Conservation (phyloP, 2,888 invertebrate species). For the Aplocera efformata region DNA sequence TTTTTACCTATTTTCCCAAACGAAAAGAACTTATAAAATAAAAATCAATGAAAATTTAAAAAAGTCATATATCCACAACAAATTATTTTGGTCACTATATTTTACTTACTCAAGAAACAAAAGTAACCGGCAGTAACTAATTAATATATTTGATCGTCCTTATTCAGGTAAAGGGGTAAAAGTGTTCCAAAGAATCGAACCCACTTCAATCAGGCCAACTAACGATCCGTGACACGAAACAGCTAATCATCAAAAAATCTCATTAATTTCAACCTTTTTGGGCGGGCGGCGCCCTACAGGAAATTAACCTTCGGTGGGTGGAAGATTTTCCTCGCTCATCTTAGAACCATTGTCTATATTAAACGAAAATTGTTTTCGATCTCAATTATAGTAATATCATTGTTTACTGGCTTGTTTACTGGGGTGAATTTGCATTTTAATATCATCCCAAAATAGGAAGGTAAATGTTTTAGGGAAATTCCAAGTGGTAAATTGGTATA, state of each 20-base stretch:
- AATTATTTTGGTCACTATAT: too few species aligned
- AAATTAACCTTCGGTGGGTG: conserved; percentile 10
- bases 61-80: too few species aligned
- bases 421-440: conserved; percentile 17
- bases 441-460: neutral
- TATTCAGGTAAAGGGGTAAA: too few species aligned
- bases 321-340: conserved; percentile 6
- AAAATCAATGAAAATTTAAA: too few species aligned
- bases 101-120: too few species aligned
- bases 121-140: too few species aligned
- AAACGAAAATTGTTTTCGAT: conserved; percentile 18
- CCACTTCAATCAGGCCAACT: conserved; percentile 18
- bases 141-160: too few species aligned
- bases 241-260: conserved; percentile 25
- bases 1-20: too few species aligned
- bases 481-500: too few species aligned
- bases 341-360: conserved; percentile 17
- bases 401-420: conserved; percentile 17
- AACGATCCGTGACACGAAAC: conserved; percentile 21
- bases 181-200: conserved; percentile 13
- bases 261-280: conserved; percentile 21
- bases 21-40: too few species aligned
- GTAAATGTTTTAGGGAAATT: neutral
- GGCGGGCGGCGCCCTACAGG: conserved; percentile 8
- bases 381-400: conserved; percentile 21